Percentiles rank a stretch among this genome's conserved stretches.
phyloP scores from a whole-genome alignment of 2,888 invertebrate genomes.

The Agrochola circellaris region DNA sequence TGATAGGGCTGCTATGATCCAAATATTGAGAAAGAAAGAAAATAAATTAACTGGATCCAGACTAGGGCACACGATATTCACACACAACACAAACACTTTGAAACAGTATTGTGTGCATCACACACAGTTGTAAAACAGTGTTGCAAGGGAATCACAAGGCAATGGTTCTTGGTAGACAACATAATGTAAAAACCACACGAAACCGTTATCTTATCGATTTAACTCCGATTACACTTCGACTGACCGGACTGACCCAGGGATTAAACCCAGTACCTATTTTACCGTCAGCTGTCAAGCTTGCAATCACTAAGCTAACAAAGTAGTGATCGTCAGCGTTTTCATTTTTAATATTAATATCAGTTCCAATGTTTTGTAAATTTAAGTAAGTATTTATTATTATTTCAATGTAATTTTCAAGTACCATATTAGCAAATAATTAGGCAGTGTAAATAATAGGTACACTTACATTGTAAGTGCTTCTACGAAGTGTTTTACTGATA shows the following conservation, averaged over 20 bases:
- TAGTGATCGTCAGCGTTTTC: neutral
- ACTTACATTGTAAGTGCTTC: too few species aligned
- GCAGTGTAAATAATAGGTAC: too few species aligned
- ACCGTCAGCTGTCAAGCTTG: neutral
- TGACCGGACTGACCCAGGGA: neutral
- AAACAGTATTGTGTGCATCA: too few species aligned
- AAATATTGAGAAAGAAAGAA: neutral
- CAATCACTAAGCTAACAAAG: neutral
- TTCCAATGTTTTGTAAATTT: neutral
- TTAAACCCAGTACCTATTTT: neutral
- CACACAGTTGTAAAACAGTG: too few species aligned
- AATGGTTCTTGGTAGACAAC: neutral
- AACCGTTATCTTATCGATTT: neutral
- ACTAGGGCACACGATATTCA: too few species aligned
- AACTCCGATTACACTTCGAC: neutral
- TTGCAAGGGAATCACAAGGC: neutral
- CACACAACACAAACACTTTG: too few species aligned
- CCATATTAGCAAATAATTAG: neutral
- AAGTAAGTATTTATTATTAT: neutral
- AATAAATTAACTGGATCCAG: neutral
- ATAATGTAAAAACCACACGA: too few species aligned
- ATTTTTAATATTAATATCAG: neutral
- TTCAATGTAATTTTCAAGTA: neutral
- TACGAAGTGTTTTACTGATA: too few species aligned
- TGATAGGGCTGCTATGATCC: constrained; percentile 39